Evolutionary conservation across 1,140 invertebrate species (phyloP), one percentile per base, ranked within the genome.

Genomic region (Euglossa dilemma): DNA sequence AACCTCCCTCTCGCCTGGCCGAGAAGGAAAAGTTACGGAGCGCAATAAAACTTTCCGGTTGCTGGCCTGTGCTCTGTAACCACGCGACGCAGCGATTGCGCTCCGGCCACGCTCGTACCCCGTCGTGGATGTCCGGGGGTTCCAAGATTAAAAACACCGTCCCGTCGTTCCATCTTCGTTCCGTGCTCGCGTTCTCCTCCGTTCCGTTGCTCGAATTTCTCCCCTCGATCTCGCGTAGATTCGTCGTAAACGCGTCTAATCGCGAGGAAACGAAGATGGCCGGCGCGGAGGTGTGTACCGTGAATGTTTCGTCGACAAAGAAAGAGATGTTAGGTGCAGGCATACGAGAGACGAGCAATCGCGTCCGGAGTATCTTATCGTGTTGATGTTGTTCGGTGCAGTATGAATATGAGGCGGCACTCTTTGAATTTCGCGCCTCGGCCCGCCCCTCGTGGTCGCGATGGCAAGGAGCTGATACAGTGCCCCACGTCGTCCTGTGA

Each of bases 401-500:
- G 94, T 94, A 93, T 93, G 92, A 94, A 91, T 93, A 91, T 92
- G 88, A 93, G 94, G 89, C 93, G 93, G 79, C 92, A 94, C 91
- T 93, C 92, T 87, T 94, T 94, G 93, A 94, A 93, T 94, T 93
- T 93, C 88, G 91, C 92, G 81, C 86, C 91, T 89, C 93, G 94
- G 81, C 92, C 94, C 91, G 88, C 91, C 87, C 91, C 91, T 92
- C 93, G 95, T 92, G 94, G 95, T 92, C 95, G 96, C 91, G 96
- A 96, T 91, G 95, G 95, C 89, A 96, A 96, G 94, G 96, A 96
- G 94, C 95, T 96, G 92, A 95, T 96, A 92, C 96, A 96, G 92
- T 97, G 97, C 92, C 96, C 96, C 79, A 97, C 96, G 80, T 95
- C 96, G 85, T 96, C 95, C 89, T 97, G 97, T 94, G 96, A 97